Conservation (phyloP, 2,113 vertebrate species). For the Mus musculus region GRCm39 chr11:70382001-70382500, state of each 20-base stretch:
- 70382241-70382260: background rate
- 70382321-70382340: background rate
- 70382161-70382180: background rate
- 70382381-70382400: background rate
- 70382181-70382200: background rate
- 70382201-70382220: background rate
- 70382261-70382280: background rate
- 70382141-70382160: background rate
- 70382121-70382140: background rate
- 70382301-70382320: background rate
- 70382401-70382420: background rate
- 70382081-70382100: background rate
- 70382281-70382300: background rate
- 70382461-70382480: background rate
- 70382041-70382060: background rate
- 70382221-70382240: background rate
- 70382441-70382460: background rate
- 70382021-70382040: background rate
- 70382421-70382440: background rate
- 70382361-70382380: background rate
- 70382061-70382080: background rate
- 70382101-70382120: background rate
- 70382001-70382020: background rate
- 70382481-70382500: background rate
- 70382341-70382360: background rate